phyloP scores from a whole-genome alignment of 2,888 invertebrate genomes.

The Hofmannophila pseudospretella region DNA sequence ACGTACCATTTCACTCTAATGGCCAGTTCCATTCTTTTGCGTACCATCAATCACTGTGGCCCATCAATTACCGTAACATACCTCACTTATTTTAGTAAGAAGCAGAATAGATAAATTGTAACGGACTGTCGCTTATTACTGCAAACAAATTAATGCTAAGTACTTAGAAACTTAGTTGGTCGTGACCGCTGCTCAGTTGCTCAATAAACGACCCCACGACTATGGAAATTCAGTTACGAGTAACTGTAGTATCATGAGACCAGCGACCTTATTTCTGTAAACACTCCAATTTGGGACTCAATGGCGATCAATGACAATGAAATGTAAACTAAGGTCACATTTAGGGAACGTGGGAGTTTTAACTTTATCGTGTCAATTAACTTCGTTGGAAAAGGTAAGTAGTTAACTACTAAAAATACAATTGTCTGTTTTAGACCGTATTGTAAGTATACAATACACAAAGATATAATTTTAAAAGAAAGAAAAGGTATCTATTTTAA shows the following conservation, averaged over 20 bases:
- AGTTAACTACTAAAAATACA: too few species aligned
- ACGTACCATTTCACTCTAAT: slow-evolving; percentile 10
- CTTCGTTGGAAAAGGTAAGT: not conserved
- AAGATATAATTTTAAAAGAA: too few species aligned
- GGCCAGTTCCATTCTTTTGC: slow-evolving; percentile 7
- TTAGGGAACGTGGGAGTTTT: slow-evolving; percentile 30
- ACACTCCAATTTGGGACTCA: slow-evolving; percentile 43
- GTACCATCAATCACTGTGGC: slow-evolving; percentile 9
- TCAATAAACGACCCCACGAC: slow-evolving; percentile 48
- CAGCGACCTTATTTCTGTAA: slow-evolving; percentile 39
- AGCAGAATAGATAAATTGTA: too few species aligned
- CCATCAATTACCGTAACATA: too few species aligned
- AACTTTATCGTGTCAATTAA: slow-evolving; percentile 1
- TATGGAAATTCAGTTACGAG: slow-evolving; percentile 54
- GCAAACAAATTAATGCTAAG: slow-evolving; percentile 30
- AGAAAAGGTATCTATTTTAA: too few species aligned
- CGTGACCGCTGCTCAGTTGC: slow-evolving; percentile 35
- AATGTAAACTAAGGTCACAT: slow-evolving; percentile 33
- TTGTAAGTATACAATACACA: too few species aligned
- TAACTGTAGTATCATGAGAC: slow-evolving; percentile 47
- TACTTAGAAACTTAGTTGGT: slow-evolving; percentile 30
- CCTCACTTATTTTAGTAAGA: too few species aligned
- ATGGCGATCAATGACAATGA: slow-evolving; percentile 43
- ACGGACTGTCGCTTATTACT: slow-evolving; percentile 23
- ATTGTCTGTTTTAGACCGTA: too few species aligned